Percentiles rank a stretch among this genome's conserved stretches.
Evolutionary conservation across 2,113 vertebrate species (phyloP).

Genomic region (Pipa parva): DNA sequence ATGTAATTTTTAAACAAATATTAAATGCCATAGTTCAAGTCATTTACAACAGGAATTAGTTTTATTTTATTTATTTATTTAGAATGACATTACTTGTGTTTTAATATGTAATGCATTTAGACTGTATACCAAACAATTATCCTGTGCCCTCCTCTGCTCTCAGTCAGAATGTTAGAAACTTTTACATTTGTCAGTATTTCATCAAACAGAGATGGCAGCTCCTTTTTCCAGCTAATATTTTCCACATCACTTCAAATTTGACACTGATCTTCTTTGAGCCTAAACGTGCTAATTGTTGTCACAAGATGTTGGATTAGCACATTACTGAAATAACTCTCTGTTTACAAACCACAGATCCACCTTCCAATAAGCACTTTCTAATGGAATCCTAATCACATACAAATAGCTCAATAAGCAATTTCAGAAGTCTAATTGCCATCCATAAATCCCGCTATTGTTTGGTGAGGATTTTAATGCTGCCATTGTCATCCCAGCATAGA

Average conservation of each 20-base stretch:
- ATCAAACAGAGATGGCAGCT: no score
- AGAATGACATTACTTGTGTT: no score
- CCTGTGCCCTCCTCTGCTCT: no score
- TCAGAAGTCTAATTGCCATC: constrained; percentile 84
- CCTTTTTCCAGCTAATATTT: not conserved
- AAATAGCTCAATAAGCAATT: constrained; percentile 83
- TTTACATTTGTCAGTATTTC: no score
- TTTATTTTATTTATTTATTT: no score
- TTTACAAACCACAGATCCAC: constrained; percentile 81
- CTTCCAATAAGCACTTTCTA: constrained; percentile 94
- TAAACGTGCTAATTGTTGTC: constrained; percentile 91
- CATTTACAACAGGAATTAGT: no score
- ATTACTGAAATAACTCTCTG: constrained; percentile 98
- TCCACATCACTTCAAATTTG: constrained; percentile 67
- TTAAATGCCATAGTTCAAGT: no score
- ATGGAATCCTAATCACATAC: constrained; percentile 98
- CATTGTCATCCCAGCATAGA: not conserved
- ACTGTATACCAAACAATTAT: no score
- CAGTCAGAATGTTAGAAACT: no score
- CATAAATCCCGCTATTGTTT: constrained; percentile 64
- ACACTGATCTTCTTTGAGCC: constrained; percentile 69
- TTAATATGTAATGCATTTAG: no score
- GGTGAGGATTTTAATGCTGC: not conserved
- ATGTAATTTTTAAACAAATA: no score
- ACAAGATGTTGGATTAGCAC: constrained; percentile 97